Evolutionary conservation across 2,797 vertebrate species (phyloP), one percentile per base, ranked within the genome.

Genomic region (Orientallactaga sibirica): DNA sequence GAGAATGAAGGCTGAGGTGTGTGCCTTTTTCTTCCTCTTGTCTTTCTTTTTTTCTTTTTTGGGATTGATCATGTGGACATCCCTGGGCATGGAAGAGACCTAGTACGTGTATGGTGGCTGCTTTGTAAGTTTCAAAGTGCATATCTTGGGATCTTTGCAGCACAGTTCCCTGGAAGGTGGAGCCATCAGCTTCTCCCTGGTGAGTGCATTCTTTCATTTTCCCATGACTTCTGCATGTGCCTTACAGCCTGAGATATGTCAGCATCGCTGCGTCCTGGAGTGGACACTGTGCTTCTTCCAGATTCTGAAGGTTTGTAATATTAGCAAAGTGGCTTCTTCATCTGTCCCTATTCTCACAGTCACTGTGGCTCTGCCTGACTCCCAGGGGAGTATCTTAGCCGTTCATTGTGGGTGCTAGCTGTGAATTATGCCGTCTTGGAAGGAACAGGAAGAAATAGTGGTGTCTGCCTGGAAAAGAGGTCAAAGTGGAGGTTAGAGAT

Each of bases 51-150:
- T 96, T 94, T 93, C 94, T 80, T 95, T 48, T 27, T 77, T 79
- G 82, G 97, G 95, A 97, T 93, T 91, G 95, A 97, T 97, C 97
- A 96, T 95, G 96, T 95, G 96, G 95, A 97, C 97, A 94, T 97
- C 93, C n/a, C 73, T 97, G 96, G 96, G 97, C 96, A 97, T 95
- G 95, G 82, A 97, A 94, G 92, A 97, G 98, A 97, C 97, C 95
- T 78, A 95, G 81, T 88, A 96, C 97, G 97, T 96, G 93, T 97
- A 98, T 97, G 98, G 97, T 92, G 95, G 97, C 95, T 94, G 88
- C 86, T 96, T 67, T 3, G 24, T 67, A 29, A 25, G 76, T 95
- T 85, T 90, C 88, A 90, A 88, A 61, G 77, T 43, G 41, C 41
- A 8, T 4, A 24, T 18, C 90, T 64, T 81, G 67, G 75, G 80